Evolutionary conservation across 1,140 invertebrate species (phyloP).

Genomic region (Aricia agestis): DNA sequence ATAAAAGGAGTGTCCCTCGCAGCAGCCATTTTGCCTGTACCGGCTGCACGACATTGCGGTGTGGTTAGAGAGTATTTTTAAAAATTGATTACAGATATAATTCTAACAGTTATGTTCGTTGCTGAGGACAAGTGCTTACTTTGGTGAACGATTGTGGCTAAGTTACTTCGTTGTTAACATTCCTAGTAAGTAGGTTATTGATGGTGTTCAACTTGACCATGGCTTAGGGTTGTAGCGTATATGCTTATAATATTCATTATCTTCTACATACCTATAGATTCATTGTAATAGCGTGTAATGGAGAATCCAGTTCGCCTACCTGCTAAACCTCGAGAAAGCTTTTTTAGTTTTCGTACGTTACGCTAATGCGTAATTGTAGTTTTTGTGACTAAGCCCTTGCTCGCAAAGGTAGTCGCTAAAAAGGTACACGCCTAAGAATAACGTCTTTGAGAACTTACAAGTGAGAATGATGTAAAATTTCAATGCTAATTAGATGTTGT

Average conservation of each 20-base stretch:
- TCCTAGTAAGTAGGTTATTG: slow-evolving; percentile 11
- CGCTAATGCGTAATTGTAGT: slow-evolving; percentile 12
- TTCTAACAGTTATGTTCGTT: background rate
- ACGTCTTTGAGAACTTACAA: background rate
- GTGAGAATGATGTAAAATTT: background rate
- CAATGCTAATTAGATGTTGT: background rate
- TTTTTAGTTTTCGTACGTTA: background rate
- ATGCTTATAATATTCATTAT: background rate
- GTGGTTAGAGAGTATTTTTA: slow-evolving; percentile 36
- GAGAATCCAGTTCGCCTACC: background rate
- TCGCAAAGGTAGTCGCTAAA: background rate
- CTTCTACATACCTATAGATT: background rate
- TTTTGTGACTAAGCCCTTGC: background rate
- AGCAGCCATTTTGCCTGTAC: slow-evolving; percentile 76
- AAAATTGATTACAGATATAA: background rate
- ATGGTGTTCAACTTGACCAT: slow-evolving; percentile 16
- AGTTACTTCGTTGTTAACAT: background rate
- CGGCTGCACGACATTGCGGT: slow-evolving; percentile 73
- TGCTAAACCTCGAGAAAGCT: background rate
- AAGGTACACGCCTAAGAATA: background rate
- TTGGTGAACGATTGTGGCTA: slow-evolving; percentile 2
- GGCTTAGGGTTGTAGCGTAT: slow-evolving; percentile 1
- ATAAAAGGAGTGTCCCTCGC: slow-evolving; percentile 75
- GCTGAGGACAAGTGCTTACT: background rate
- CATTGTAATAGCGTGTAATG: background rate